These are phyloP conservation scores for Metellina segmentata DNA, from an alignment of 2,888 invertebrate species.

Conservation along the genomic window DNA sequence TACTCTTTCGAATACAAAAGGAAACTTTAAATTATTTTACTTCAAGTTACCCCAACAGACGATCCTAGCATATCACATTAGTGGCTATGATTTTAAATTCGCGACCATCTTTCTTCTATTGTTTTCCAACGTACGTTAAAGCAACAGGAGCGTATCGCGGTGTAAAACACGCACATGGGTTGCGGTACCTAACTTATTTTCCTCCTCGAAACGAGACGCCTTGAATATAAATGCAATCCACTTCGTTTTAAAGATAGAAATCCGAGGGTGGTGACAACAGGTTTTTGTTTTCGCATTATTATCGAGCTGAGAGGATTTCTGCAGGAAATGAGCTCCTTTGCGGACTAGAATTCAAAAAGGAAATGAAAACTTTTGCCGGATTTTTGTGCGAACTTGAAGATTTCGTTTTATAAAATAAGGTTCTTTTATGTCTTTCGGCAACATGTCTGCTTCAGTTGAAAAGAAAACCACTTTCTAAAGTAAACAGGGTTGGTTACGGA, in stretches of 20 bases:
- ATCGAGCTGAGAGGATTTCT: slow-evolving; percentile 39
- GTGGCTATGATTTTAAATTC: no score
- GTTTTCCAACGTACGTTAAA: not conserved
- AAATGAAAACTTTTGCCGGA: slow-evolving; percentile 63
- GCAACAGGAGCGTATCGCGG: not conserved
- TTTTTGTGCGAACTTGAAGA: slow-evolving; percentile 27
- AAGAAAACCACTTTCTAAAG: slow-evolving; percentile 55
- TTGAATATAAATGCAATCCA: slow-evolving; percentile 40
- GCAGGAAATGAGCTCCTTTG: slow-evolving; percentile 60
- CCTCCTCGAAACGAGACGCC: not conserved
- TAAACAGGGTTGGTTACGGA: slow-evolving; percentile 49
- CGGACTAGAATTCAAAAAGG: slow-evolving; percentile 55
- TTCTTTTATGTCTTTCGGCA: slow-evolving; percentile 12
- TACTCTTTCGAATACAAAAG: no score
- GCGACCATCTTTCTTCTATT: no score
- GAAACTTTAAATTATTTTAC: no score
- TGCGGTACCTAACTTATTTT: not conserved
- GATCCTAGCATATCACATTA: no score
- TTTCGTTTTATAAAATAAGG: slow-evolving; percentile 54
- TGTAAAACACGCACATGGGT: not conserved
- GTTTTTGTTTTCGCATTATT: slow-evolving; percentile 60
- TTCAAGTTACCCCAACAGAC: no score
- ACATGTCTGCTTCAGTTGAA: slow-evolving; percentile 10
- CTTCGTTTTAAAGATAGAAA: slow-evolving; percentile 17
- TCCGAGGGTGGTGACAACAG: slow-evolving; percentile 29